Evolutionary conservation across 2,797 vertebrate genomes (phyloP), one percentile per base, ranked within the genome.

Genomic region (Astyanax mexicanus): DNA sequence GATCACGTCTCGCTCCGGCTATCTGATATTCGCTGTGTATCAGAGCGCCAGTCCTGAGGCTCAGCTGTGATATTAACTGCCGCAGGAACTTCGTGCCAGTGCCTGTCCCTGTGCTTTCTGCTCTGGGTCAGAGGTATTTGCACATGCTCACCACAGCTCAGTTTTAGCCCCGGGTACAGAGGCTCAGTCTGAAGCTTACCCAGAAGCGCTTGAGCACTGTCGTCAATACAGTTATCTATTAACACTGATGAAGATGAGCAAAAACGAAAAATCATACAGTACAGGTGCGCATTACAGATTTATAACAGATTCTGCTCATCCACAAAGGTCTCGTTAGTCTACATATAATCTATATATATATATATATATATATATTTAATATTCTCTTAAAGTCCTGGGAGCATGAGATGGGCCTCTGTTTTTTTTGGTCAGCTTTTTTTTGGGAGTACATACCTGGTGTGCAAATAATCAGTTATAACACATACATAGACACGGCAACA

Each of bases 11-110:
- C 61, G 47, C 21, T 54, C 47, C 10, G 42, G 29, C 7, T 64
- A 38, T 77, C 21, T 65, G 15, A 11, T n/a, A 44, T 55, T 67
- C 44, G 60, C 17, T 15, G 25, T 65, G 74, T 74, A 57, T 66
- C 38, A 47, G 47, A 17, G 38, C 6, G 58, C 23, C 47, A 38
- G 67, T 70, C 25, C 57, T 9, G 64, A 67, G 65, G 17, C 69
- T 69, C 80, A 84, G 70, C 79, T 81, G 74, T 40, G 49, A 17
- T 23, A 77, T 60, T 69, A 70, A 74, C 70, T 70, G 69, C 51
- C 74, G 70, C 37, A 78, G 62, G 74, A 32, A 54, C 44, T 27
- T 11, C 52, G 61, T 58, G 55, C 61, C 58, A 65, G 17, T 27
- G 19, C 69, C 38, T 58, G 64, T 49, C 47, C 49, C 45, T 47